phyloP scores from a whole-genome alignment of 92 coral and sea anemone genomes.

The Porites cylindrica region DNA sequence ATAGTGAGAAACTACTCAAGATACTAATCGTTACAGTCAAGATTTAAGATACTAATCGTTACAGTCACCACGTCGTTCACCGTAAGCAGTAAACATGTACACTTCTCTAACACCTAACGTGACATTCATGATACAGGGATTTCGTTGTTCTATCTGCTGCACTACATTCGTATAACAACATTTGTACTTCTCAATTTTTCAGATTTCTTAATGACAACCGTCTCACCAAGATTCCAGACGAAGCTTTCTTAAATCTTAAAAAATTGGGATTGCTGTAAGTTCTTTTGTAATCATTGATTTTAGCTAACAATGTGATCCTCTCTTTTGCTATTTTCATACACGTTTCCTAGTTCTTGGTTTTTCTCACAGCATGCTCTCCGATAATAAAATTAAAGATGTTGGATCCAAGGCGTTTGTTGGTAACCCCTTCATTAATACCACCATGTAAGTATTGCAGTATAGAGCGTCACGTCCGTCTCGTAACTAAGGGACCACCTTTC shows the following conservation, averaged over 20 bases:
- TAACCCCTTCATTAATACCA: not conserved
- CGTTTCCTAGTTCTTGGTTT: too few species aligned
- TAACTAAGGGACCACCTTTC: too few species aligned
- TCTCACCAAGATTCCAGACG: not conserved
- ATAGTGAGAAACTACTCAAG: too few species aligned
- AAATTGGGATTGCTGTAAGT: not conserved
- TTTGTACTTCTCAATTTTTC: too few species aligned
- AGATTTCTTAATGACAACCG: not conserved
- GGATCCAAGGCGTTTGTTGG: constrained; percentile 14
- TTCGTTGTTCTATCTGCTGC: too few species aligned
- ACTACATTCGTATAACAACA: too few species aligned
- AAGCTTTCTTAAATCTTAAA: not conserved
- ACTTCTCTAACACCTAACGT: too few species aligned
- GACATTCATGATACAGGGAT: too few species aligned
- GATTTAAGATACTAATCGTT: too few species aligned
- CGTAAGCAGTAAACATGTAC: too few species aligned
- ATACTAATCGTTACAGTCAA: too few species aligned
- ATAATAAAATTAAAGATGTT: not conserved
- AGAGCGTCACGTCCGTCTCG: not conserved
- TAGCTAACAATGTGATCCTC: not conserved
- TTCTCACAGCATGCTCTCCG: constrained; percentile 5
- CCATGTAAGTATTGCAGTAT: not conserved
- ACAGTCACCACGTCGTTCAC: too few species aligned
- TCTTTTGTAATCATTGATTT: not conserved
- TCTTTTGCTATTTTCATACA: not conserved